A percentile compares a stretch with the other conserved stretches of the same genome.
phyloP scores from a whole-genome alignment of 2,797 vertebrate species.

The Prionace glauca region DNA sequence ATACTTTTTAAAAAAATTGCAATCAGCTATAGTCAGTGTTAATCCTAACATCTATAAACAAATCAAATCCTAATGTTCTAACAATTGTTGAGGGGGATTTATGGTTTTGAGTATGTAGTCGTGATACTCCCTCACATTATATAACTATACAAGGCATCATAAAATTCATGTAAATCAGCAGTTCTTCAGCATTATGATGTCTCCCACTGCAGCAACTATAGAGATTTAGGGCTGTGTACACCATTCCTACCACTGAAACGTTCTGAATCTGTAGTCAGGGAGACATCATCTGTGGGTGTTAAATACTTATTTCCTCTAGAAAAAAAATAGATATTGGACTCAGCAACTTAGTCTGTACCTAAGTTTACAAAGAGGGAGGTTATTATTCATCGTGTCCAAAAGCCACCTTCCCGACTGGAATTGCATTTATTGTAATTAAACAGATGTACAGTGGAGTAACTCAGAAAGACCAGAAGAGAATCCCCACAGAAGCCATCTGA shows the following conservation, averaged over 20 bases:
- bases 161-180: constrained; percentile 25
- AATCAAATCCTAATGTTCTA: neutral
- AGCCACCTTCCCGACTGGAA: neutral
- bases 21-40: constrained; percentile 4
- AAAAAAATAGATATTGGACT: neutral
- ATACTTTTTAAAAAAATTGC: neutral
- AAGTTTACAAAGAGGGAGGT: neutral
- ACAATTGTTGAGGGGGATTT: constrained; percentile 11
- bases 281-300: constrained; percentile 12
- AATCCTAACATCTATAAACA: neutral
- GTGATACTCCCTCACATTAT: constrained; percentile 30
- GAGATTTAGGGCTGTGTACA: neutral
- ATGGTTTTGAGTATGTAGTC: neutral
- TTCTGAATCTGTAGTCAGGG: neutral
- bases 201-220: neutral
- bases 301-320: constrained; percentile 13
- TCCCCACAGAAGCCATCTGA: too few species aligned
- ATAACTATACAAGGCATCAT: constrained; percentile 14
- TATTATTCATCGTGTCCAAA: neutral
- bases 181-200: constrained; percentile 17
- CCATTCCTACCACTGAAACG: neutral
- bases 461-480: neutral
- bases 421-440: neutral
- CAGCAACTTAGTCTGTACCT: constrained; percentile 1
- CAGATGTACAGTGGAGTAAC: neutral